Conservation (phyloP, 2,797 vertebrate species). For the Paramormyrops hopkinsi region DNA sequence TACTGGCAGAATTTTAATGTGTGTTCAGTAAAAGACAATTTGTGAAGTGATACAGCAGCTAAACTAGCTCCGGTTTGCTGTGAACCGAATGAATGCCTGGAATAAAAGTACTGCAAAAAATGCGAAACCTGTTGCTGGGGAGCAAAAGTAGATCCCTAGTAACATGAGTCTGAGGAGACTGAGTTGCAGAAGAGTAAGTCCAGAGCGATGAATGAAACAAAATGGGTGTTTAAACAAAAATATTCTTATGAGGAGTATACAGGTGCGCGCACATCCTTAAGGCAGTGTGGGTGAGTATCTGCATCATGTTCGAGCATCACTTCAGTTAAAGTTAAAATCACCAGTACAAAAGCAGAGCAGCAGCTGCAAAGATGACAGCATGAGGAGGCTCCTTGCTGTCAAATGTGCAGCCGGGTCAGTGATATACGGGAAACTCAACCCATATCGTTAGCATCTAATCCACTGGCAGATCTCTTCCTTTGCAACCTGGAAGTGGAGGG, state of each 20-base stretch:
- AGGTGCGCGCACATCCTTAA: background rate
- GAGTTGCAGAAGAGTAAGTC: background rate
- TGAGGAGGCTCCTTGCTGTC: background rate
- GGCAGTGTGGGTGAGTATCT: background rate
- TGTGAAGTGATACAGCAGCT: background rate
- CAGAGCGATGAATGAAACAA: background rate
- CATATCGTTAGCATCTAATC: background rate
- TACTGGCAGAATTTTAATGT: background rate
- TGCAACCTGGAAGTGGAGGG: background rate
- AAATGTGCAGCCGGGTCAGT: background rate
- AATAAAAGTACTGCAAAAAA: background rate
- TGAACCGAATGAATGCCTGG: background rate
- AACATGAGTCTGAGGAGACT: background rate
- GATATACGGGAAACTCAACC: background rate
- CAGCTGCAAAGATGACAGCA: background rate
- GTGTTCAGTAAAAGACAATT: background rate
- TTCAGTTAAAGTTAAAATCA: background rate
- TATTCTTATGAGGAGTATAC: background rate
- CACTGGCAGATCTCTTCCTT: background rate
- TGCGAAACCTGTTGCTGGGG: background rate
- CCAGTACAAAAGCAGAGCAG: background rate
- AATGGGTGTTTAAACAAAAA: background rate
- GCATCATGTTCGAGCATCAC: background rate
- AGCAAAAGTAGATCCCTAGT: background rate
- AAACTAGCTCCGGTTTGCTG: background rate